Percentiles rank a stretch among this genome's conserved stretches.
These are phyloP conservation scores for Regulus satrapa DNA, from an alignment of 2,113 vertebrate genomes.

Conservation along the genomic window DNA sequence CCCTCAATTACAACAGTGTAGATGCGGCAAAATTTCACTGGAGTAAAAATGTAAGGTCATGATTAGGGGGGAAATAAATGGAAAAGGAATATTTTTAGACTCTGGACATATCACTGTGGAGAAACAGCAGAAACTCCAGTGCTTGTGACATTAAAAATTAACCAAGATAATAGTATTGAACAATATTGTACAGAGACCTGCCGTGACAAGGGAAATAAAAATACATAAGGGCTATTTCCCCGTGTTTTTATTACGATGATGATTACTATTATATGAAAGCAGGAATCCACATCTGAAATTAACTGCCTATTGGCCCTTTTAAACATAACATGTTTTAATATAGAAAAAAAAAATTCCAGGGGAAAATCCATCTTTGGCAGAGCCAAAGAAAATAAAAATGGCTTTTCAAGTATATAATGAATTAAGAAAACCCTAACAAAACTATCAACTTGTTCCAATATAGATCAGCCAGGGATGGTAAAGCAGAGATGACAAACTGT, in stretches of 20 bases:
- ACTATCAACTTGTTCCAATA: background rate
- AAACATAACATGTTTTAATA: background rate
- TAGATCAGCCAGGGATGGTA: background rate
- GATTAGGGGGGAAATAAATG: background rate
- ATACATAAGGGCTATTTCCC: background rate
- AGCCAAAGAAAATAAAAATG: background rate
- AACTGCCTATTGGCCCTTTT: conserved; percentile 12
- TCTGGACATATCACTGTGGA: background rate
- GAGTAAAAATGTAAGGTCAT: background rate
- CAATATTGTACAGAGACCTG: conserved; percentile 2
- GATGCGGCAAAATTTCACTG: background rate
- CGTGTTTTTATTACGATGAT: conserved; percentile 27
- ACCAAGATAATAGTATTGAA: background rate
- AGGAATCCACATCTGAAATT: conserved; percentile 10
- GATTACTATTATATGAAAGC: background rate
- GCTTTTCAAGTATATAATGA: background rate
- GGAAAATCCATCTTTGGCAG: background rate
- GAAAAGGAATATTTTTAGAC: background rate
- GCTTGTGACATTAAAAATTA: conserved; percentile 23
- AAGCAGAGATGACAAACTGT: conserved; percentile 10
- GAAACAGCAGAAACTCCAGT: background rate
- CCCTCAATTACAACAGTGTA: conserved; percentile 1
- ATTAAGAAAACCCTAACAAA: background rate
- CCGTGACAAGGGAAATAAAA: conserved; percentile 51
- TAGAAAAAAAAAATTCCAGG: background rate